These are phyloP conservation scores for Coleophora flavipennella DNA, from an alignment of 2,888 invertebrate species.

Conservation along the genomic window DNA sequence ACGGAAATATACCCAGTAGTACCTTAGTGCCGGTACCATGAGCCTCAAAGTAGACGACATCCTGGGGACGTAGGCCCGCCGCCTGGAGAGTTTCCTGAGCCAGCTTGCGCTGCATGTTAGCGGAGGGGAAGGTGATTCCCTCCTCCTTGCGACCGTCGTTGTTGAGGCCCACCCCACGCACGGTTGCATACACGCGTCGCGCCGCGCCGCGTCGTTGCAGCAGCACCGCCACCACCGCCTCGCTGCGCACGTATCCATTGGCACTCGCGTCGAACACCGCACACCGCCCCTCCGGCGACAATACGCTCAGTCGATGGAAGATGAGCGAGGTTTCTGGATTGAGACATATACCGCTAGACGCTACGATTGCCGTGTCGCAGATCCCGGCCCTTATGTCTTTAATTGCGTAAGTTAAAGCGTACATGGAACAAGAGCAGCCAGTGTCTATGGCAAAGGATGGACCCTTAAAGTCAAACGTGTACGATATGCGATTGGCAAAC, in stretches of 20 bases:
- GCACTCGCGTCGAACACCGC: slow-evolving; percentile 95
- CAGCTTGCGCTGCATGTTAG: slow-evolving; percentile 83
- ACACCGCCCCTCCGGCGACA: slow-evolving; percentile 92
- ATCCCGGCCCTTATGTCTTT: slow-evolving; percentile 88
- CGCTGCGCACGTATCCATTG: slow-evolving; percentile 93
- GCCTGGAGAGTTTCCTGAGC: slow-evolving; percentile 91
- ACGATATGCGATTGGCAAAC: slow-evolving; percentile 98
- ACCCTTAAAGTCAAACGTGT: slow-evolving; percentile 94
- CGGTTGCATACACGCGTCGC: slow-evolving; percentile 86
- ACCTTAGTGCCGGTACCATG: slow-evolving; percentile 99
- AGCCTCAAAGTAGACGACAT: slow-evolving; percentile 94
- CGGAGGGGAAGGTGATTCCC: slow-evolving; percentile 90
- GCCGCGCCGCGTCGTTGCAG: slow-evolving; percentile 86
- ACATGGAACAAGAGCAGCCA: slow-evolving; percentile 95
- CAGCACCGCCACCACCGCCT: slow-evolving; percentile 86
- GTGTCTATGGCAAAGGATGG: slow-evolving; percentile 97
- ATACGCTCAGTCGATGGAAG: slow-evolving; percentile 94
- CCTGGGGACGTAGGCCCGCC: slow-evolving; percentile 83
- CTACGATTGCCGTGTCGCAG: slow-evolving; percentile 97
- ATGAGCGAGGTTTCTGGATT: slow-evolving; percentile 94
- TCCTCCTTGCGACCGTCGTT: slow-evolving; percentile 94
- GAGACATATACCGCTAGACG: slow-evolving; percentile 89
- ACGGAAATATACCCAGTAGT: too few relatives aligned
- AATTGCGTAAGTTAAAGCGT: slow-evolving; percentile 90
- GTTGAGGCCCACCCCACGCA: slow-evolving; percentile 91